Base-by-base conservation (phyloP, 2,113 vertebrate genomes). In the Phoxinus phoxinus region DNA sequence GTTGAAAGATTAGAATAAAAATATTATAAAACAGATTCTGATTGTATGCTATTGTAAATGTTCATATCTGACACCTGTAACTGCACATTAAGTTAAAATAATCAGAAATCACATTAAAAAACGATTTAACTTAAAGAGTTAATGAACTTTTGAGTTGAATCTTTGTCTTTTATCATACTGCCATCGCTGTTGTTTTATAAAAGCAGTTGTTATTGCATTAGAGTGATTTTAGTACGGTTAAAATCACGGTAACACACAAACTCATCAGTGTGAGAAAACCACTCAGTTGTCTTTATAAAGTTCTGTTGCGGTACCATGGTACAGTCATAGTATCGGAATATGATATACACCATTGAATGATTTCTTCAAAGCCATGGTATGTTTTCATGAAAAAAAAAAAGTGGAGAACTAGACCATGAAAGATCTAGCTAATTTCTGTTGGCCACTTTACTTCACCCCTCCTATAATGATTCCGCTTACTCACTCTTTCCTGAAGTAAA, bases 401-500 rank as follows among this genome's bases (percentile, higher is more conserved):
- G 44, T 19, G 44, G 13, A 9, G 17, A 51, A 17, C 44, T 3
- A 30, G 6, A 48, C 44, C 35, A 9, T 4, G 32, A 69, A 37
- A 37, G 7, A 69, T 21, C 53, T 9, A 4, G 65, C 30, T 69
- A 3, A 17, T 65, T 32, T 19, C 53, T 37, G 75, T 37, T 78
- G 75, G 53, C 51, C 32, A 35, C 53, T 41, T 21, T 59, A 8
- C 56, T 23, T 79, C 23, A 79, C 21, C 12, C 56, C 12, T 79
- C 35, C 77, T 23, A 61, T 61, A 79, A 79, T 80, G 77, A n/a
- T 78, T 30, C 51, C 7, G 32, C 51, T 79, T 10, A 19, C 35
- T 61, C 56, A 61, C 13, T 61, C 12, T 79, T 79, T 79, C 53
- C 76, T 79, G 32, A 77, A 76, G 21, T 13, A 56, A 53, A 35